Evolutionary conservation across 2,797 vertebrate species (phyloP).

Genomic region (Galago senegalensis): DNA sequence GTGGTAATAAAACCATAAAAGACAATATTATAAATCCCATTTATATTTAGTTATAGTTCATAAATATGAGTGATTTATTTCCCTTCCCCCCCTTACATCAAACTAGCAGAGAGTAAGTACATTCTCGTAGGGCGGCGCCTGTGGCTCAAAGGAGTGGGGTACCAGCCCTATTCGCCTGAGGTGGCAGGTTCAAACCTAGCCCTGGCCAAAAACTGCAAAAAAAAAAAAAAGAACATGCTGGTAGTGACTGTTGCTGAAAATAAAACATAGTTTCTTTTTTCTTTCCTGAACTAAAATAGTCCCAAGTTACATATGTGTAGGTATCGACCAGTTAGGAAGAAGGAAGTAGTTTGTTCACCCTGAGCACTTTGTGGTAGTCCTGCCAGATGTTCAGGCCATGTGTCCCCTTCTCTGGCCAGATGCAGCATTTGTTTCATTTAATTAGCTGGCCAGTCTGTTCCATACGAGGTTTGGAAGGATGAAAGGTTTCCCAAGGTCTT

Average conservation of each 20-base stretch:
- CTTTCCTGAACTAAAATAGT: background rate
- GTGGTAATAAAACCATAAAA: background rate
- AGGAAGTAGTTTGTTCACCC: slow-evolving; percentile 31
- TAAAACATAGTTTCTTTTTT: background rate
- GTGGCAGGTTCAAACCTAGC: too few relatives aligned
- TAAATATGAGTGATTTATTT: background rate
- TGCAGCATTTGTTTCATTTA: slow-evolving; percentile 20
- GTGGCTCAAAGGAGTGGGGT: background rate
- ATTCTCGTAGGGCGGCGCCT: background rate
- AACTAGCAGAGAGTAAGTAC: background rate
- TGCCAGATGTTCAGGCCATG: background rate
- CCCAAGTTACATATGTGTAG: background rate
- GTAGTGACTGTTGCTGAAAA: background rate
- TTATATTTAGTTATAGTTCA: background rate
- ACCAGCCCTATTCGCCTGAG: too few relatives aligned
- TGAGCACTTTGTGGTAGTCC: background rate
- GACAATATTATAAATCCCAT: background rate
- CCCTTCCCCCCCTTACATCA: background rate
- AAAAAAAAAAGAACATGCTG: background rate
- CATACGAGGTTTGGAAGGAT: background rate
- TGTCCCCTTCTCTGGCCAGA: background rate
- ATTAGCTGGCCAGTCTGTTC: slow-evolving; percentile 36
- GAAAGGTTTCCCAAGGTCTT: slow-evolving; percentile 27
- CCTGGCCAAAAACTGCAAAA: too few relatives aligned
- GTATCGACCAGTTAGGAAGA: background rate